These are phyloP conservation scores for Lepidurus apus DNA, from an alignment of 1,140 invertebrate genomes.

Conservation along the genomic window DNA sequence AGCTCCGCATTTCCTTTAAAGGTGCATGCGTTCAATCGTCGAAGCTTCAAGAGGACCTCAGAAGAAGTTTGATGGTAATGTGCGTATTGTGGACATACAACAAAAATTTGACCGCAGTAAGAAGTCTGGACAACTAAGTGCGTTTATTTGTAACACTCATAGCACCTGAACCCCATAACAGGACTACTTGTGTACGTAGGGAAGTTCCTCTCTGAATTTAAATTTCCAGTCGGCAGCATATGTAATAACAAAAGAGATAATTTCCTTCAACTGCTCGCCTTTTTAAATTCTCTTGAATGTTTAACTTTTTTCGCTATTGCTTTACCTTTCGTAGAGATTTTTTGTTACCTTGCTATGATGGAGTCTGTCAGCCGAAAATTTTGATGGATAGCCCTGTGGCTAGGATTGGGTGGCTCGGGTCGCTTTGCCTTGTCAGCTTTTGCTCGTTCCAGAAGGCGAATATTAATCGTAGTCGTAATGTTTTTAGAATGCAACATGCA, in stretches of 20 bases:
- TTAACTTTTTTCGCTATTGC: too few relatives aligned
- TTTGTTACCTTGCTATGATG: background rate
- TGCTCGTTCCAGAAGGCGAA: background rate
- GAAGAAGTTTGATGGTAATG: background rate
- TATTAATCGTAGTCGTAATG: background rate
- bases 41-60: background rate
- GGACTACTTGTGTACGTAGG: background rate
- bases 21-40: background rate
- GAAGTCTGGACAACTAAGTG: background rate
- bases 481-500: conserved; percentile 21
- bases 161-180: background rate
- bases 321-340: background rate
- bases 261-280: too few relatives aligned
- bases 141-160: background rate
- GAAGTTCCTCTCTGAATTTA: too few relatives aligned
- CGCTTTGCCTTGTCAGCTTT: background rate
- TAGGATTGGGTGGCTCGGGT: background rate
- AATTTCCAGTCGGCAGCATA: too few relatives aligned
- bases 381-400: background rate
- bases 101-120: background rate
- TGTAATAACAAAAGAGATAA: too few relatives aligned
- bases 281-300: too few relatives aligned
- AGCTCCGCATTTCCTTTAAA: background rate
- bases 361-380: background rate
- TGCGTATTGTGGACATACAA: background rate